Percentiles rank a stretch among this genome's conserved stretches.
Conservation (phyloP, 2,888 invertebrate genomes). For the Empis stercorea region DNA sequence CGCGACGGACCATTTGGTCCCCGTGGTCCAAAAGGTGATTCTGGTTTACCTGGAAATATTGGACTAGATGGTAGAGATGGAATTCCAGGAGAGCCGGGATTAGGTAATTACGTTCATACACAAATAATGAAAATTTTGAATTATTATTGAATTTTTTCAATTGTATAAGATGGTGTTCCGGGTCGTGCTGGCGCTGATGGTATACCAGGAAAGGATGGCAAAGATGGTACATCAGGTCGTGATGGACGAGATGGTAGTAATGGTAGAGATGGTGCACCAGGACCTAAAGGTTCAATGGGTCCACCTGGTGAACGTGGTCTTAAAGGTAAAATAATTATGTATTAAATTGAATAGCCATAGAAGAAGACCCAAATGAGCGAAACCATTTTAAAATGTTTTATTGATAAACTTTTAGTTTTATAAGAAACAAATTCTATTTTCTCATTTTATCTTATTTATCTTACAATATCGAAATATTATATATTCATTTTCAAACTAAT, state of each 20-base stretch:
- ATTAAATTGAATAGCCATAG: background rate
- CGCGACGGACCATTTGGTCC: constrained; percentile 26
- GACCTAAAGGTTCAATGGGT: constrained; percentile 53
- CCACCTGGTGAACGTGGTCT: constrained; percentile 61
- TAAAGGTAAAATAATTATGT: constrained; percentile 39
- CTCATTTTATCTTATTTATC: too few species aligned
- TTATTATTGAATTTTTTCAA: background rate
- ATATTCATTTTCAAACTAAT: too few species aligned
- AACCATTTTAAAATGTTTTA: too few species aligned
- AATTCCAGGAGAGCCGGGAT: constrained; percentile 79
- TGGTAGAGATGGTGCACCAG: constrained; percentile 50
- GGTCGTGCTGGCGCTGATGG: constrained; percentile 79
- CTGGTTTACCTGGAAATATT: constrained; percentile 55
- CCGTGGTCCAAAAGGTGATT: constrained; percentile 33
- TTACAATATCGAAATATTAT: background rate
- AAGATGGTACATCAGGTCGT: constrained; percentile 44
- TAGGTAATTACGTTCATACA: too few species aligned
- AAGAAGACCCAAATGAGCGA: too few species aligned
- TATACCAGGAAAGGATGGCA: constrained; percentile 60
- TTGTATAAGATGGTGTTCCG: constrained; percentile 48
- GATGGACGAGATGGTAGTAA: constrained; percentile 49
- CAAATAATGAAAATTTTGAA: background rate
- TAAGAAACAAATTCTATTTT: too few species aligned
- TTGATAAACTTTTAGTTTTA: too few species aligned
- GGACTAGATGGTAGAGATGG: constrained; percentile 80